phyloP scores from a whole-genome alignment of 2,797 vertebrate genomes.

The Acestrorhynchus altus region DNA sequence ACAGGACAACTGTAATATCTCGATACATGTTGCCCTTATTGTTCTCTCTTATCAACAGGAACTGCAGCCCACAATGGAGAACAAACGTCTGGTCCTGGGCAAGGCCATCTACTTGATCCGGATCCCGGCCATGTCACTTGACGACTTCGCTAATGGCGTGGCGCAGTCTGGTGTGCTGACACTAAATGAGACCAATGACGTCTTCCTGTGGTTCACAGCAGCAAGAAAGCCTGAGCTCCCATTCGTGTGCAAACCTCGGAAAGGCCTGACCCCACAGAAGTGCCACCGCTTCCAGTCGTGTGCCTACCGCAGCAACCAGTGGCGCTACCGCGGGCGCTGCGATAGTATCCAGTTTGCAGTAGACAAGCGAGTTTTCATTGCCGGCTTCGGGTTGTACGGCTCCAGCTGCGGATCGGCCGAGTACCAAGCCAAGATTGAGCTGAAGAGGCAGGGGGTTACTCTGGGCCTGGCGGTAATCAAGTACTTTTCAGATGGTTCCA shows the following conservation, averaged over 20 bases:
- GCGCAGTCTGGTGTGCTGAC: slow-evolving; percentile 95
- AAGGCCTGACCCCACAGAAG: slow-evolving; percentile 90
- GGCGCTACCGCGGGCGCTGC: slow-evolving; percentile 95
- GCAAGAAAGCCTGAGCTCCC: slow-evolving; percentile 91
- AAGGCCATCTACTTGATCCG: slow-evolving; percentile 95
- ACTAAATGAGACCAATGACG: slow-evolving; percentile 94
- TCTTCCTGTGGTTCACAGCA: slow-evolving; percentile 97
- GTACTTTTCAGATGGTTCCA: slow-evolving; percentile 96
- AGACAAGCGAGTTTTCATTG: slow-evolving; percentile 93
- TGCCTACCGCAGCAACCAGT: slow-evolving; percentile 97
- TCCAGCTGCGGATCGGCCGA: slow-evolving; percentile 97
- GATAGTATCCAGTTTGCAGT: slow-evolving; percentile 99
- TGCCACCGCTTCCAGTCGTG: slow-evolving; percentile 98
- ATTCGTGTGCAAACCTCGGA: slow-evolving; percentile 88
- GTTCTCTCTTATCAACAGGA: slow-evolving; percentile 72
- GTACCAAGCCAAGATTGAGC: slow-evolving; percentile 96
- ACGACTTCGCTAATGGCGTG: slow-evolving; percentile 94
- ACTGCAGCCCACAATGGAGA: slow-evolving; percentile 85
- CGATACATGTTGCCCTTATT: not conserved
- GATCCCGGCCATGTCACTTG: slow-evolving; percentile 92
- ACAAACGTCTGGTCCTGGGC: slow-evolving; percentile 89
- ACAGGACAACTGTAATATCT: too few relatives aligned
- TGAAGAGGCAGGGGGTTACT: slow-evolving; percentile 91
- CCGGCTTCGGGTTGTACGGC: slow-evolving; percentile 94
- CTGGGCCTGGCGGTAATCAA: slow-evolving; percentile 91